A percentile compares a stretch with the other conserved stretches of the same genome.
Conservation (phyloP, 2,113 vertebrate genomes). For the Brachypteracias leptosomus region DNA sequence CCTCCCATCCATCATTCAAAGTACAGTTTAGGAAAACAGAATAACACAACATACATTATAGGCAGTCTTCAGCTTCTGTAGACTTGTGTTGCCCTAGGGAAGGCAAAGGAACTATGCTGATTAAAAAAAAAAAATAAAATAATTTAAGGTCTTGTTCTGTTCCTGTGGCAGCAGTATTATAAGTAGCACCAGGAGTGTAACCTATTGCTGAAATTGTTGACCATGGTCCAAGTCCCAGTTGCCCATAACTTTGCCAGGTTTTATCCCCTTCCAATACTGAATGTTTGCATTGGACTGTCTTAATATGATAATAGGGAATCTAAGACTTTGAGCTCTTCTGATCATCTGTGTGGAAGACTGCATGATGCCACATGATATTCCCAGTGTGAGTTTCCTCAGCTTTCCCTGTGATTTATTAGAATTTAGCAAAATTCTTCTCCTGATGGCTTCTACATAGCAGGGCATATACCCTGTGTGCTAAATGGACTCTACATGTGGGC, state of each 20-base stretch:
- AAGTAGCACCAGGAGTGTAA: neutral
- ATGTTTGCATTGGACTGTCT: neutral
- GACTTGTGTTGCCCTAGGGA: neutral
- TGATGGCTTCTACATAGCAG: neutral
- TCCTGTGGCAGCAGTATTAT: neutral
- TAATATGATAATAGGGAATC: neutral
- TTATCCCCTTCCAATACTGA: neutral
- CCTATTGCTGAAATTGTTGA: slow-evolving; percentile 18
- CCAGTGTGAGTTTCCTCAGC: neutral
- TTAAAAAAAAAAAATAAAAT: neutral
- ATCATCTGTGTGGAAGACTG: neutral
- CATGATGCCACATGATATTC: neutral
- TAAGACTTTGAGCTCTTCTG: neutral
- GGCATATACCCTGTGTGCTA: neutral
- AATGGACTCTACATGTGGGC: neutral
- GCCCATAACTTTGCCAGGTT: neutral
- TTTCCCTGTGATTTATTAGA: neutral
- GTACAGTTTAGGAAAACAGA: slow-evolving; percentile 37
- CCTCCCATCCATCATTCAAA: slow-evolving; percentile 22
- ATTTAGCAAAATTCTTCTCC: neutral
- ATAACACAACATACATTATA: slow-evolving; percentile 50
- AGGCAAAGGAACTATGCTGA: neutral
- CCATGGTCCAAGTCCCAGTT: neutral
- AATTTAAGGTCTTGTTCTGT: neutral
- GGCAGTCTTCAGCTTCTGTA: slow-evolving; percentile 15